These are phyloP conservation scores for Lepidostoma basale DNA, from an alignment of 1,140 invertebrate species.

Conservation along the genomic window DNA sequence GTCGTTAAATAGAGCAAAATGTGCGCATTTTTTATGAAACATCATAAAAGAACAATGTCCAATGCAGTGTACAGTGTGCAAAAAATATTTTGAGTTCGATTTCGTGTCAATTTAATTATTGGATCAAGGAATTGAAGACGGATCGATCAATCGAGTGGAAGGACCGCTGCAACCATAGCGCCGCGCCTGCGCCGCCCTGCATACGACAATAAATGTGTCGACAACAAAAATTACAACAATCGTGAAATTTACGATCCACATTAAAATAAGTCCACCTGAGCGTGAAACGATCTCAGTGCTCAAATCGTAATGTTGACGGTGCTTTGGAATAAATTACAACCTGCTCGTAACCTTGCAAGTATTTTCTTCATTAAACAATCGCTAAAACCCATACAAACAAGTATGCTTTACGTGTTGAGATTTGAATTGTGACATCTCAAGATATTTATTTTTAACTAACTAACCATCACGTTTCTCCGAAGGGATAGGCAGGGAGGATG, in stretches of 20 bases:
- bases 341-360: not conserved
- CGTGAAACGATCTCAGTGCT: constrained; percentile 15
- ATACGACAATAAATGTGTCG: constrained; percentile 26
- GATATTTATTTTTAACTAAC: too few relatives aligned
- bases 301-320: not conserved
- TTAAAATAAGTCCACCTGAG: constrained; percentile 15
- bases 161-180: too few relatives aligned
- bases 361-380: not conserved
- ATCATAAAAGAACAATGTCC: too few relatives aligned
- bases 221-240: constrained; percentile 29
- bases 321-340: not conserved
- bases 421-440: not conserved
- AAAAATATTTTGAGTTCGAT: too few relatives aligned
- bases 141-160: too few relatives aligned
- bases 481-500: too few relatives aligned
- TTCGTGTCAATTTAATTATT: too few relatives aligned
- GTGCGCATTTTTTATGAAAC: too few relatives aligned
- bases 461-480: too few relatives aligned
- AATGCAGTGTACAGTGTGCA: too few relatives aligned
- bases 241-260: constrained; percentile 22
- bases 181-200: constrained; percentile 7
- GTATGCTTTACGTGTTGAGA: not conserved
- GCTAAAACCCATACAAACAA: not conserved
- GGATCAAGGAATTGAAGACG: too few relatives aligned
- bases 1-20: too few relatives aligned